Percentiles rank a stretch among this genome's conserved stretches.
Evolutionary conservation across 2,113 vertebrate species (phyloP).

Genomic region (Mionectes macconnelli): DNA sequence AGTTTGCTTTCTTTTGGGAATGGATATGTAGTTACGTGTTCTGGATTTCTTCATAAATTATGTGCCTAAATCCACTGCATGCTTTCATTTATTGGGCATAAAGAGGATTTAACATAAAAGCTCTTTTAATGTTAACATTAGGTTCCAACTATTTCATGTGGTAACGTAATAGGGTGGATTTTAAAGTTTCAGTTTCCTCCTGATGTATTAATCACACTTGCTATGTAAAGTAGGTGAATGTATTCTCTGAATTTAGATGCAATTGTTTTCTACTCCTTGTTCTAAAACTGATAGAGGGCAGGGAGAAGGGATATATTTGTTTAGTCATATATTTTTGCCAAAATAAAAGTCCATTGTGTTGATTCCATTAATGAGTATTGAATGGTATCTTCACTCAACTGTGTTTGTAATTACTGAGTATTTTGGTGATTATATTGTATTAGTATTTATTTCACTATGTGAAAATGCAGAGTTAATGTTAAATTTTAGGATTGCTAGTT

Average conservation of each 20-base stretch:
- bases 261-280: background rate
- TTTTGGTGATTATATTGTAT: background rate
- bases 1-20: background rate
- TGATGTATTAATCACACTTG: constrained; percentile 27
- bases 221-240: background rate
- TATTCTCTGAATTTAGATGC: background rate
- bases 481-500: background rate
- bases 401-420: background rate
- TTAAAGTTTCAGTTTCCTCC: constrained; percentile 29
- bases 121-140: constrained; percentile 38
- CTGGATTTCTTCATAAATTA: constrained; percentile 16
- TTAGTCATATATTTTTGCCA: background rate
- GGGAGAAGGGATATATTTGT: background rate
- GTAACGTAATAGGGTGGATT: constrained; percentile 27
- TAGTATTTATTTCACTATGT: background rate
- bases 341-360: background rate
- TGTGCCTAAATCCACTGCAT: constrained; percentile 4
- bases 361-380: background rate
- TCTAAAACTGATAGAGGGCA: background rate
- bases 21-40: background rate
- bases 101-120: constrained; percentile 26
- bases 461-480: background rate
- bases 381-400: background rate
- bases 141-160: constrained; percentile 28
- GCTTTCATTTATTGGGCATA: background rate